Evolutionary conservation across 2,113 vertebrate species (phyloP).

Genomic region (Salminus brasiliensis): DNA sequence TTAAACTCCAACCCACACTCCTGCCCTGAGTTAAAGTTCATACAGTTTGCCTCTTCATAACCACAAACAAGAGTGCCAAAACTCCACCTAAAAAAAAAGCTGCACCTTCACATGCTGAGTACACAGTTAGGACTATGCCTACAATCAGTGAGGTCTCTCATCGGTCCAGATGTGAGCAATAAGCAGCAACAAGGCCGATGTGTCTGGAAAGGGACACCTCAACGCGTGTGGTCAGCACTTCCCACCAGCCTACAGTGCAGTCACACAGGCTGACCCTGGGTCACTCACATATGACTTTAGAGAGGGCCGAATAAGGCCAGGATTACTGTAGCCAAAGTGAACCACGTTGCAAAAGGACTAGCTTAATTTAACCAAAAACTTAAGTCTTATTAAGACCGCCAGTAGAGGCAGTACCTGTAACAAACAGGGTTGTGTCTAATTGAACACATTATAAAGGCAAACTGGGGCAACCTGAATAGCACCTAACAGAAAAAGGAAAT

Average conservation of each 20-base stretch:
- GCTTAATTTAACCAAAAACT: background rate
- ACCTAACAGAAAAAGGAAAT: background rate
- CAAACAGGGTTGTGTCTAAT: background rate
- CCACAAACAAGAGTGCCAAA: background rate
- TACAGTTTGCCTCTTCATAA: background rate
- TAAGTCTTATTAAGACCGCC: too few relatives aligned
- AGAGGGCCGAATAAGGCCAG: background rate
- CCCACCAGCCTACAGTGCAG: constrained; percentile 46
- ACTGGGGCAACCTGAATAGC: constrained; percentile 26
- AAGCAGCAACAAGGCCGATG: constrained; percentile 61
- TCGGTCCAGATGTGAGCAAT: background rate
- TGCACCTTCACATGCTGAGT: background rate
- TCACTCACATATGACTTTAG: constrained; percentile 20
- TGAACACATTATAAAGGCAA: background rate
- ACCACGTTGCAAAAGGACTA: background rate
- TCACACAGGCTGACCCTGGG: constrained; percentile 35
- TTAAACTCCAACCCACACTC: background rate
- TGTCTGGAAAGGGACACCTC: constrained; percentile 62
- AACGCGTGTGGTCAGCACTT: constrained; percentile 63
- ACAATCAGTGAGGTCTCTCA: constrained; percentile 42
- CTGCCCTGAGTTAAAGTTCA: background rate
- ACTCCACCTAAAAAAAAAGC: background rate
- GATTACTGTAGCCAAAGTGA: background rate
- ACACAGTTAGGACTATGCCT: background rate
- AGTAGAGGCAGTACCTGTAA: background rate